These are phyloP conservation scores for Lypha dubia DNA, from an alignment of 2,888 invertebrate species.

Conservation along the genomic window DNA sequence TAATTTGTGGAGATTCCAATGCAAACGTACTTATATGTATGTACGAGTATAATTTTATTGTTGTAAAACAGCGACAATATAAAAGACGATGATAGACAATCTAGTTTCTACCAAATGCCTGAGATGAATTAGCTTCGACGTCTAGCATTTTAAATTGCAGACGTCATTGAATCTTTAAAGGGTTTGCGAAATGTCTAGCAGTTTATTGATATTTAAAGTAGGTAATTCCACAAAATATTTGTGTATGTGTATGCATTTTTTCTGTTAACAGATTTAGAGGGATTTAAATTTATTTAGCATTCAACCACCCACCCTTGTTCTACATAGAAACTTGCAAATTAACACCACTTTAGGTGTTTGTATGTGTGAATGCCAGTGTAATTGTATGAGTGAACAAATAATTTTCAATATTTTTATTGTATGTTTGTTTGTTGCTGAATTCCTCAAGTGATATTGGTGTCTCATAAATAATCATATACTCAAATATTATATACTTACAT, in stretches of 20 bases:
- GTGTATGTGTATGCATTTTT: background rate
- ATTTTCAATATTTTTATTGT: conserved; percentile 22
- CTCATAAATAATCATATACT: conserved; percentile 3
- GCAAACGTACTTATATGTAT: conserved; percentile 60
- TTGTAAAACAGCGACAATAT: background rate
- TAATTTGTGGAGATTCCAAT: conserved; percentile 49
- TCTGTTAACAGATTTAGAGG: conserved; percentile 2
- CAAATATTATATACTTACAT: background rate
- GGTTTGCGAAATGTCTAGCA: conserved; percentile 7
- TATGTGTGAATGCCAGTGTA: background rate
- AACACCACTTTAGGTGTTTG: conserved; percentile 55
- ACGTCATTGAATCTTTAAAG: background rate
- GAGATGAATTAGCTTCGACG: background rate
- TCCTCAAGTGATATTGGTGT: conserved; percentile 51
- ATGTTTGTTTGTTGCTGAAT: conserved; percentile 31
- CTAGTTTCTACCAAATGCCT: background rate
- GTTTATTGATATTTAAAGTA: conserved; percentile 8
- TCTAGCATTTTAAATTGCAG: conserved; percentile 18
- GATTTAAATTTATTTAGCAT: conserved; percentile 29
- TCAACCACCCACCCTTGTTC: conserved; percentile 48
- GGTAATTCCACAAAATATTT: background rate
- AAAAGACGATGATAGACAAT: background rate
- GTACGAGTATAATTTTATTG: too few relatives aligned
- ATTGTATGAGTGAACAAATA: background rate
- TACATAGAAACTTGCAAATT: conserved; percentile 31